Conservation (phyloP, 2,888 invertebrate genomes). For the Onchidella celtica region DNA sequence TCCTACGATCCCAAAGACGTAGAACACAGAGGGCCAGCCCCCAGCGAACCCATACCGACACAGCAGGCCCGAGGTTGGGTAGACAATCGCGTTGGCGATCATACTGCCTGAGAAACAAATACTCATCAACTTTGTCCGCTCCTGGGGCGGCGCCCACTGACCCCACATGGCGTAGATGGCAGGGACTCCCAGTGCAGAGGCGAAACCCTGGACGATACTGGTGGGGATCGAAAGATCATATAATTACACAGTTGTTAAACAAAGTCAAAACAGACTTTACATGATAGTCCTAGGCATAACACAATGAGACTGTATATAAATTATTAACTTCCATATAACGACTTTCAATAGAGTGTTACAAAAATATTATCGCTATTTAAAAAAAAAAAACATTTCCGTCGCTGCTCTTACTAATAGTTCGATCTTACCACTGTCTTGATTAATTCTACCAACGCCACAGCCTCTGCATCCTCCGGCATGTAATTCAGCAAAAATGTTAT, state of each 20-base stretch:
- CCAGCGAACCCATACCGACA: conserved; percentile 83
- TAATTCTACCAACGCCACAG: too few relatives aligned
- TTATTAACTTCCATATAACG: too few relatives aligned
- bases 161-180: conserved; percentile 95
- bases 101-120: conserved; percentile 86
- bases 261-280: too few relatives aligned
- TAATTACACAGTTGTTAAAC: background rate
- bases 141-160: conserved; percentile 93
- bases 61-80: conserved; percentile 90
- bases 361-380: too few relatives aligned
- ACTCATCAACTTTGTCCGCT: conserved; percentile 79
- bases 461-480: too few relatives aligned
- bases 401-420: too few relatives aligned
- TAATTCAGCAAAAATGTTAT: too few relatives aligned
- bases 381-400: too few relatives aligned
- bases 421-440: too few relatives aligned
- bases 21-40: conserved; percentile 93
- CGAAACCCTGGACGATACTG: background rate
- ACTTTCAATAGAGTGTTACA: too few relatives aligned
- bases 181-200: conserved; percentile 85
- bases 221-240: background rate
- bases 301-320: too few relatives aligned
- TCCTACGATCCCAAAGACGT: conserved; percentile 75
- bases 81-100: conserved; percentile 91
- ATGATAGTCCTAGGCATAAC: too few relatives aligned